Base-by-base conservation (phyloP, 2,888 invertebrate species). In the Sesia bembeciformis region DNA sequence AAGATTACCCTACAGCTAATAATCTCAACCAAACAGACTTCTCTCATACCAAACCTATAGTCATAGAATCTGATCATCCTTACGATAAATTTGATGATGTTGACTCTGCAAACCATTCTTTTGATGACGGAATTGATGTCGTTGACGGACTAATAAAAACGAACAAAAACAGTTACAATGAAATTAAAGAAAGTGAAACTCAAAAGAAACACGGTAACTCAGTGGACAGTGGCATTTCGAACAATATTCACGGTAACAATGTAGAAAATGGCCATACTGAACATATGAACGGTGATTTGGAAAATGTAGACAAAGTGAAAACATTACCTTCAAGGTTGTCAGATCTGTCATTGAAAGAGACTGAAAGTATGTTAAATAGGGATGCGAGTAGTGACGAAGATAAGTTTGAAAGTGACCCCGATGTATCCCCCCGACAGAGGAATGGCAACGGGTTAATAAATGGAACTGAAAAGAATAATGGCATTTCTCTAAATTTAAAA, bases 1-100 rank as follows among this genome's bases (percentile, higher is more conserved):
- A 85, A 60, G 84, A 85, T 40, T 89, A 86, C 52, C 87, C 88
- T 0, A 88, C 87, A 3, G 84, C 86, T 52, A 89, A 87, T 60
- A 86, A 87, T 56, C 72, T 88, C 2, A 88, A 87, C 62, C 88
- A 87, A 61, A 88, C 85, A 3, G 87, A 88, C 58, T 88, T 87
- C 67, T 85, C 85, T 0, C 87, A 88, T 60, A 88, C 86, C 0
- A 79, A 85, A 69, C 88, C 88, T 0, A 89, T 88, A 55, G 75
- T 88, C 39, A 88, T 89, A 51, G 88, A 87, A 60, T 84, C 87
- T 0, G 88, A 88, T 57, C 71, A 77, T 53, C 3, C 84, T 57
- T 76, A 74, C 54, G 79, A 81, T 2, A 78, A 78, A n/a, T 81
- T 77, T 51, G 67, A 73, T 53, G 80, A 80, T 65, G 58, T 58